phyloP scores from a whole-genome alignment of 1,140 invertebrate species.

The Euwallacea similis region DNA sequence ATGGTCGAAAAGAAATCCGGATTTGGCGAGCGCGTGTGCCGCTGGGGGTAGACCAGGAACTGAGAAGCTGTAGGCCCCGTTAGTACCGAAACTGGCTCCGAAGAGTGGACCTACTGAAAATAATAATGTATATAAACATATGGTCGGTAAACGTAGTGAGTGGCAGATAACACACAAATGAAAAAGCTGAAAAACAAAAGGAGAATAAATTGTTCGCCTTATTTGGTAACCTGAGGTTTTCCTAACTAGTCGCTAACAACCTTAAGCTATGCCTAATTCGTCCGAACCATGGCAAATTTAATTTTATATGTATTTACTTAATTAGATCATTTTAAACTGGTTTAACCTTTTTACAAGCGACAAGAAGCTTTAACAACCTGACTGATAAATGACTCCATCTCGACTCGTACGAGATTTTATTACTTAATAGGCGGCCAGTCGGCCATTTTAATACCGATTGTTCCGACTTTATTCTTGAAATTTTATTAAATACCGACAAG shows the following conservation, averaged over 20 bases:
- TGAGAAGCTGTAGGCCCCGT: conserved; percentile 50
- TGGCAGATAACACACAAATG: conserved; percentile 26
- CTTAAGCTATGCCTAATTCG: conserved; percentile 28
- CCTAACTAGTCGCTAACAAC: conserved; percentile 26
- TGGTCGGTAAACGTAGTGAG: background rate
- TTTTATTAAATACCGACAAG: background rate
- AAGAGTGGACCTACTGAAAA: conserved; percentile 53
- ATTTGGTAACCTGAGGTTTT: conserved; percentile 13
- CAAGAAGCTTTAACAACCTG: conserved; percentile 29
- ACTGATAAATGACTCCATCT: conserved; percentile 28
- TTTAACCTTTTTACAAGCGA: conserved; percentile 30
- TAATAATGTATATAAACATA: conserved; percentile 10
- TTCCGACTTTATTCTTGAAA: conserved; percentile 6
- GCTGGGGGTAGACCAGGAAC: conserved; percentile 50
- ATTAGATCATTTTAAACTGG: conserved; percentile 35
- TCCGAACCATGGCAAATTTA: conserved; percentile 33
- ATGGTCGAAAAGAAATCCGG: conserved; percentile 52
- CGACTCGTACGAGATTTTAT: conserved; percentile 26
- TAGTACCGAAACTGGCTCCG: conserved; percentile 47
- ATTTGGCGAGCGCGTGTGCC: conserved; percentile 50
- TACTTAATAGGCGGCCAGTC: conserved; percentile 25
- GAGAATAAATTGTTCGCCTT: conserved; percentile 25
- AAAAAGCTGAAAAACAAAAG: conserved; percentile 25
- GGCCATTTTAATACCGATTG: conserved; percentile 26
- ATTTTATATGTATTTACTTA: conserved; percentile 37